Conservation (phyloP, 2,888 invertebrate species). For the Ptychoptera contaminata region DNA sequence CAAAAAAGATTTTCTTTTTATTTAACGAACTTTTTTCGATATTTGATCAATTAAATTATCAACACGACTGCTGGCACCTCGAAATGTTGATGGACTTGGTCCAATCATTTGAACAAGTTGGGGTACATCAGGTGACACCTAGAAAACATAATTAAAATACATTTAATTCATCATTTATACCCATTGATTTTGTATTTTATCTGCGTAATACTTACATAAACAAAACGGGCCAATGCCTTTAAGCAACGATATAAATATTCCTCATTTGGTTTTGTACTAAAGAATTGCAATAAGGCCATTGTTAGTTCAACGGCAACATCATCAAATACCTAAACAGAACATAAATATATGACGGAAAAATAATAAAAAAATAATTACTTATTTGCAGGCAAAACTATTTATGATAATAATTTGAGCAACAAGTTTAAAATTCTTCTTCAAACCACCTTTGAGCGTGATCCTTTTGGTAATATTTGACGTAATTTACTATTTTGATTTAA, state of each 20-base stretch:
- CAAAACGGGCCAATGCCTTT: constrained; percentile 51
- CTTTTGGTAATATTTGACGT: constrained; percentile 44
- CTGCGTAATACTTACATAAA: constrained; percentile 24
- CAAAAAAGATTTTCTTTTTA: not conserved
- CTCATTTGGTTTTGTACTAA: constrained; percentile 64
- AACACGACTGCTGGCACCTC: constrained; percentile 62
- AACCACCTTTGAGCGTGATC: constrained; percentile 49
- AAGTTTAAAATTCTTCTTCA: not conserved
- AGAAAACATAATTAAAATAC: constrained; percentile 35
- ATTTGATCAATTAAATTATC: constrained; percentile 69
- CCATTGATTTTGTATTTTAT: too few species aligned
- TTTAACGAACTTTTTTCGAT: constrained; percentile 43
- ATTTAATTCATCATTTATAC: not conserved
- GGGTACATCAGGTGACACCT: constrained; percentile 73
- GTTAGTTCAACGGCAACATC: constrained; percentile 83
- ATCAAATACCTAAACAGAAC: constrained; percentile 63
- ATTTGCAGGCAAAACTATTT: not conserved
- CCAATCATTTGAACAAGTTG: constrained; percentile 84
- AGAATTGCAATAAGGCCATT: constrained; percentile 81
- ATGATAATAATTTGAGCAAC: not conserved
- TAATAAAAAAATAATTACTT: not conserved
- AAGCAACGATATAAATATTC: constrained; percentile 65
- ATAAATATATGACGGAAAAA: not conserved
- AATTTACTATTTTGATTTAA: constrained; percentile 46
- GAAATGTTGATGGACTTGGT: constrained; percentile 67